These are phyloP conservation scores for Drosophila guanche DNA, from an alignment of 1,140 invertebrate genomes.

Conservation along the genomic window DNA sequence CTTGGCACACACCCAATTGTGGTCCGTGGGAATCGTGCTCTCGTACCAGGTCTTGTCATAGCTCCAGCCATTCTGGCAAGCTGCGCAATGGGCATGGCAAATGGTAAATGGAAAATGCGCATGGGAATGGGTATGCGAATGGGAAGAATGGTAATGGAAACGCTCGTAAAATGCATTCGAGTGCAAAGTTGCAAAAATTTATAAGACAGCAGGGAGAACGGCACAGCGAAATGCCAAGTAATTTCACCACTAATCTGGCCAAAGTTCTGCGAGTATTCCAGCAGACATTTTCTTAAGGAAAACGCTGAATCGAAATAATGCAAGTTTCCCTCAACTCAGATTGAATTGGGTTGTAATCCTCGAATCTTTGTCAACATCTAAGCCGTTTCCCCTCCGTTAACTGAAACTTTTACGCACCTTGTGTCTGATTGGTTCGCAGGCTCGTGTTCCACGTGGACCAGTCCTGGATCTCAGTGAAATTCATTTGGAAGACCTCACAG, in stretches of 20 bases:
- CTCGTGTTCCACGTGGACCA: conserved; percentile 65
- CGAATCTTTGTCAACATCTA: too few relatives aligned
- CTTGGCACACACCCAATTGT: conserved; percentile 86
- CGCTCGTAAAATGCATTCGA: conserved; percentile 70
- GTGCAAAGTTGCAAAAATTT: conserved; percentile 77
- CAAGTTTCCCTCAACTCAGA: too few relatives aligned
- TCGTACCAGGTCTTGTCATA: conserved; percentile 85
- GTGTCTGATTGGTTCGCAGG: conserved; percentile 53
- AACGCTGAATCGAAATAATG: too few relatives aligned
- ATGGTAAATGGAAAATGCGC: conserved; percentile 16
- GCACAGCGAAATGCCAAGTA: conserved; percentile 28
- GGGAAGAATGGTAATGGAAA: conserved; percentile 13
- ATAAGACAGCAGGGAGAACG: conserved; percentile 31
- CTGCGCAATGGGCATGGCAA: conserved; percentile 47
- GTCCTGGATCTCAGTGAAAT: conserved; percentile 70
- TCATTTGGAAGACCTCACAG: conserved; percentile 81
- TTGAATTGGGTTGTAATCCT: too few relatives aligned
- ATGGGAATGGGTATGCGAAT: neutral
- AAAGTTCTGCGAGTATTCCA: conserved; percentile 21
- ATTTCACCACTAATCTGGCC: conserved; percentile 43
- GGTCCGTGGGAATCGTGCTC: conserved; percentile 83
- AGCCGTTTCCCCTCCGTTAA: neutral
- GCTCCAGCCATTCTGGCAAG: conserved; percentile 84
- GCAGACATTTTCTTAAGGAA: conserved; percentile 11
- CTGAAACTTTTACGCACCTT: conserved; percentile 46